Conservation (phyloP, 2,113 vertebrate species). For the Rhegmatorhina hoffmannsi region DNA sequence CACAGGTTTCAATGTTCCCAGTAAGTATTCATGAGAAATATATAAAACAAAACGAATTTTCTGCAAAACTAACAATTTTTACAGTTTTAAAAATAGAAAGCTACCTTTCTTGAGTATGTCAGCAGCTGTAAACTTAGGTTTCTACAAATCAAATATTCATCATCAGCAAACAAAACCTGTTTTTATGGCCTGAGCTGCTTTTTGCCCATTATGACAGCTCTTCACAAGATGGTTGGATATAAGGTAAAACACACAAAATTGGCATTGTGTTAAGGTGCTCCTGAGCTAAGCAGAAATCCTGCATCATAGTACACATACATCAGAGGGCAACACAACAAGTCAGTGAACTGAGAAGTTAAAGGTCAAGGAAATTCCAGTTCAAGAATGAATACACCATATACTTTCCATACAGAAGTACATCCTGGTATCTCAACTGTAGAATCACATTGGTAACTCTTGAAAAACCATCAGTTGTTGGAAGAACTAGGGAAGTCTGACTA, state of each 20-base stretch:
- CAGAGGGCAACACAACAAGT: neutral
- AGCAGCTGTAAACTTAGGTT: neutral
- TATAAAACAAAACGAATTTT: neutral
- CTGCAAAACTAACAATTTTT: neutral
- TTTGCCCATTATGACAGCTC: neutral
- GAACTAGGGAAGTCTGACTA: neutral
- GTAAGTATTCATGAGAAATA: neutral
- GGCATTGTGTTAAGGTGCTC: neutral
- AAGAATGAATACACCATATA: neutral
- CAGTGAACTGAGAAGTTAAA: neutral
- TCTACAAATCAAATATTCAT: neutral
- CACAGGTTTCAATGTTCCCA: neutral
- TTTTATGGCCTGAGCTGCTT: neutral
- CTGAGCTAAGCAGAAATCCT: neutral
- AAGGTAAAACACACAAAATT: neutral
- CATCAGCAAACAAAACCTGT: neutral
- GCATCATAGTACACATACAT: neutral
- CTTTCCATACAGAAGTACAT: neutral
- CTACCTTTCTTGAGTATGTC: neutral
- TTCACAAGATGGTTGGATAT: neutral
- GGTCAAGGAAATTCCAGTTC: neutral
- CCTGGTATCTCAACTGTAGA: neutral
- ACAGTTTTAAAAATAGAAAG: neutral
- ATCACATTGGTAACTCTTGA: neutral
- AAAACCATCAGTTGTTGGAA: neutral